phyloP scores from a whole-genome alignment of 2,888 invertebrate species.

The Salticus scenicus region DNA sequence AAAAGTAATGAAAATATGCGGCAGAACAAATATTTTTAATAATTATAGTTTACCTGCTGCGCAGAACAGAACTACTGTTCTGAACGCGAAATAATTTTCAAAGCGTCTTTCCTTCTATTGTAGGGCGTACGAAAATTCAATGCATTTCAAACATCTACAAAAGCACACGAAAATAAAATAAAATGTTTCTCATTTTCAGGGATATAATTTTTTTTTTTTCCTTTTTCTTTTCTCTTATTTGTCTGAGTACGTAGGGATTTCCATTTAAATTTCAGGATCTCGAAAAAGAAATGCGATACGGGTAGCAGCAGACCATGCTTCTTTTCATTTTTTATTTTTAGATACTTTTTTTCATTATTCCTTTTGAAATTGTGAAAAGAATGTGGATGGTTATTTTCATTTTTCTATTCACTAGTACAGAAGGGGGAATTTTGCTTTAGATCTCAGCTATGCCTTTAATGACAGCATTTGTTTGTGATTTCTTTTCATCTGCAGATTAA shows the following conservation, averaged over 20 bases:
- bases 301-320: not conserved
- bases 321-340: not conserved
- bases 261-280: constrained; percentile 53
- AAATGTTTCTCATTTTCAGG: constrained; percentile 58
- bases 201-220: constrained; percentile 15
- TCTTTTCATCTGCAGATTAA: not conserved
- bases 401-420: not conserved
- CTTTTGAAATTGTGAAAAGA: not conserved
- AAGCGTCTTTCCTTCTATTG: not conserved
- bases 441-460: not conserved
- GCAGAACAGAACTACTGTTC: too few species aligned
- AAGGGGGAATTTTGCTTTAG: not conserved
- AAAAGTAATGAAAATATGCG: too few species aligned
- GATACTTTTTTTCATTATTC: not conserved
- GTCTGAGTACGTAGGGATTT: constrained; percentile 41
- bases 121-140: not conserved
- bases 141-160: constrained; percentile 5
- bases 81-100: not conserved
- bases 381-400: not conserved
- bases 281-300: constrained; percentile 28
- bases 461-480: not conserved
- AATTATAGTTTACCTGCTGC: too few species aligned
- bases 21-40: too few species aligned
- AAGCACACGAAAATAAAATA: constrained; percentile 39
- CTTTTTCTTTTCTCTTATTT: constrained; percentile 22